A percentile compares a stretch with the other conserved stretches of the same genome.
Conservation (phyloP, 2,113 vertebrate genomes). For the Onychostoma macrolepis region DNA sequence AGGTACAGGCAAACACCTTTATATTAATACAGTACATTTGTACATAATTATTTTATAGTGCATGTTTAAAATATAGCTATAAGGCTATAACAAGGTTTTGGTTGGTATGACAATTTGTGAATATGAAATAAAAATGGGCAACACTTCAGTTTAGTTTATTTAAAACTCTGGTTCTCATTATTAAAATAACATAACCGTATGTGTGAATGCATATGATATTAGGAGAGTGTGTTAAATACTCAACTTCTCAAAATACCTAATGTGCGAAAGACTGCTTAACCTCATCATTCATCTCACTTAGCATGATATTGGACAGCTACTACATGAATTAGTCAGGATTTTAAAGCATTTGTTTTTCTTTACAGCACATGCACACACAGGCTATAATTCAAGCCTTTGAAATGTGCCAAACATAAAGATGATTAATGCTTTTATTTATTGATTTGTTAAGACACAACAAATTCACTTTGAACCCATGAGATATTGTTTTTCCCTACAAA, state of each 20-base stretch:
- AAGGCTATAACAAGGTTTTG: not conserved
- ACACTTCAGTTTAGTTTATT: not conserved
- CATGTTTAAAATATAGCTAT: not conserved
- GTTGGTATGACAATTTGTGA: not conserved
- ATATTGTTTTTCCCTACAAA: not conserved
- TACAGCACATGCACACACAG: not conserved
- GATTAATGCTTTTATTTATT: not conserved
- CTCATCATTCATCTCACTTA: not conserved
- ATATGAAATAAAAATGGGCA: not conserved
- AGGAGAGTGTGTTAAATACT: not conserved
- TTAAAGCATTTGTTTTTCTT: not conserved
- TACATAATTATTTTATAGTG: no score
- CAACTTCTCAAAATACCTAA: not conserved
- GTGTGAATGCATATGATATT: not conserved
- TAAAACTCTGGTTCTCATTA: not conserved
- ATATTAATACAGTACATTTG: no score
- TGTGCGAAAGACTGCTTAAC: not conserved
- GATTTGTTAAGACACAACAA: not conserved
- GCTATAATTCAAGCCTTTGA: constrained; percentile 1
- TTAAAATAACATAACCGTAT: not conserved
- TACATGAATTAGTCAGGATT: not conserved
- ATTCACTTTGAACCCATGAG: not conserved
- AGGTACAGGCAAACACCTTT: no score
- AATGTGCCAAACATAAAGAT: not conserved
- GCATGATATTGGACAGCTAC: not conserved